Evolutionary conservation across 1,140 invertebrate species (phyloP).

Genomic region (Zophobas atratus): DNA sequence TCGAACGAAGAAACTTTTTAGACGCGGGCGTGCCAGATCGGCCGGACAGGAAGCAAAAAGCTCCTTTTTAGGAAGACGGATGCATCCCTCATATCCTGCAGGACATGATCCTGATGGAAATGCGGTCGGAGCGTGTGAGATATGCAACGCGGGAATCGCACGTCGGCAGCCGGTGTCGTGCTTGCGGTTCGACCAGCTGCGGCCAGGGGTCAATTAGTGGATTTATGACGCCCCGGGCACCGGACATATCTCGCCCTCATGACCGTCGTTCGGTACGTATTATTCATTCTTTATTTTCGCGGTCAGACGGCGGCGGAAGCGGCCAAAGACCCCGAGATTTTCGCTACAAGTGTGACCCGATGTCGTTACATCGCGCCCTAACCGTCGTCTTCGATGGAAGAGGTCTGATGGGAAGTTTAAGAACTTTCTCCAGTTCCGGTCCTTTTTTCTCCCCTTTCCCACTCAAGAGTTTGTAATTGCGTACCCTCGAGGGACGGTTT

Average conservation of each 20-base stretch:
- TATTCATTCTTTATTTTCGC: conserved; percentile 43
- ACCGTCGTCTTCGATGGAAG: background rate
- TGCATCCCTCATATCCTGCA: background rate
- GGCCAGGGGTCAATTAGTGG: conserved; percentile 60
- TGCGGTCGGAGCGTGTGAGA: conserved; percentile 51
- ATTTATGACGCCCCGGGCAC: conserved; percentile 50
- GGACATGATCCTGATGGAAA: conserved; percentile 48
- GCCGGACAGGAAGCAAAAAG: too few species aligned
- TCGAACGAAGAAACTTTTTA: background rate
- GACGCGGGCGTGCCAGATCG: background rate
- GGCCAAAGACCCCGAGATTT: too few species aligned
- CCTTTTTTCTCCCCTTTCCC: background rate
- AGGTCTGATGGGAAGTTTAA: conserved; percentile 29
- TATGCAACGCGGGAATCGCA: conserved; percentile 52
- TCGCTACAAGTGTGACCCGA: too few species aligned
- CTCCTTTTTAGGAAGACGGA: background rate
- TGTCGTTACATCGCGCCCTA: too few species aligned
- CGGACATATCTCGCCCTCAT: conserved; percentile 10
- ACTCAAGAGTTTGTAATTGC: conserved; percentile 14
- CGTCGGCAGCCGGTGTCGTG: conserved; percentile 51
- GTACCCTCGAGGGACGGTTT: conserved; percentile 29
- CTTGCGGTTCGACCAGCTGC: conserved; percentile 54
- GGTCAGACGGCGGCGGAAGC: background rate
- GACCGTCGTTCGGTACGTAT: conserved; percentile 38
- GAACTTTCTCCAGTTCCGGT: conserved; percentile 2